Percentiles rank a stretch among this genome's conserved stretches.
Conservation (phyloP, 2,888 invertebrate genomes). For the Leptarthrus brevirostris region DNA sequence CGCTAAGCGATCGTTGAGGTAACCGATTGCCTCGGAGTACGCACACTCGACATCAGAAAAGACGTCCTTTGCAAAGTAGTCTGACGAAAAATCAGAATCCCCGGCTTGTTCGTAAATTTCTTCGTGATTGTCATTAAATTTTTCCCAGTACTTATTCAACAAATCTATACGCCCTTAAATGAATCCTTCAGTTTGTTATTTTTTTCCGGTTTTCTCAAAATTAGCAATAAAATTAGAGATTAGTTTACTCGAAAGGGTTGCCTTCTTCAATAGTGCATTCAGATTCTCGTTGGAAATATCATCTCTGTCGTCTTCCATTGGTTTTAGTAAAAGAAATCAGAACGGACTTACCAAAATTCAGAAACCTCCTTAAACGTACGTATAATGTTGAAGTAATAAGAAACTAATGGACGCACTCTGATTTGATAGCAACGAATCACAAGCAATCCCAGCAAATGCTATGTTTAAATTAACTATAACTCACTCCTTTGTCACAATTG, state of each 20-base stretch:
- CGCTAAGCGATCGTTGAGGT: background rate
- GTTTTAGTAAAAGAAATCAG: no score
- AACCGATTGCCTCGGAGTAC: background rate
- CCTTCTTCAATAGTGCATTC: no score
- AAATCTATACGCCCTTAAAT: background rate
- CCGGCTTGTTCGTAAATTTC: background rate
- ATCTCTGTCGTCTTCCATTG: no score
- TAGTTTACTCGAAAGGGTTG: background rate
- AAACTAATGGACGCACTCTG: no score
- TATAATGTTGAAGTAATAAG: no score
- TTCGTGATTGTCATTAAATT: rapidly evolving
- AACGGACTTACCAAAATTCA: no score
- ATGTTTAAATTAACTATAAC: no score
- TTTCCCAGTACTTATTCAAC: background rate
- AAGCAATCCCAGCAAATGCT: no score
- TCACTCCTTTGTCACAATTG: no score
- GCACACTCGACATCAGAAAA: background rate
- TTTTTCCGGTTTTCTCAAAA: background rate
- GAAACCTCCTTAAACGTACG: no score
- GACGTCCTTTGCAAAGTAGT: background rate
- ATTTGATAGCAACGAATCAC: no score
- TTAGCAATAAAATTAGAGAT: background rate
- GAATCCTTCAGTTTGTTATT: background rate
- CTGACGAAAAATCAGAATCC: rapidly evolving
- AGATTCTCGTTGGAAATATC: no score